phyloP scores from a whole-genome alignment of 2,113 vertebrate species.

The Rhabdornis inornatus region DNA sequence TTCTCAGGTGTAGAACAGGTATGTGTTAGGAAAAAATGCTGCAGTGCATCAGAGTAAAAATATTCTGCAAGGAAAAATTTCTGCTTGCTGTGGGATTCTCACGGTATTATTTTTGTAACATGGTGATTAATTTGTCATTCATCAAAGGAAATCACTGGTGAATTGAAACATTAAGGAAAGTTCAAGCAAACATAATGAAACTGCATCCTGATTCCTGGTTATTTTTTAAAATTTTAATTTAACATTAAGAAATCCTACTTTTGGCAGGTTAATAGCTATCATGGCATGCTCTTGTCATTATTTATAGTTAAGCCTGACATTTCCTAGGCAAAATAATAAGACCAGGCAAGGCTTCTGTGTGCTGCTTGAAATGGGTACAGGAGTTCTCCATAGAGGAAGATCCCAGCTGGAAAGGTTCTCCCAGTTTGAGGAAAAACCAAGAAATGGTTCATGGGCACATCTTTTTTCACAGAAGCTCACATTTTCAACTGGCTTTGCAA shows the following conservation, averaged over 20 bases:
- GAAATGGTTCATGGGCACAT: background rate
- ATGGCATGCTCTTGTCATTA: background rate
- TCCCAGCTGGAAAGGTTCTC: background rate
- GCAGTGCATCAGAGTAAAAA: slow-evolving; percentile 3
- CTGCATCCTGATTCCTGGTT: background rate
- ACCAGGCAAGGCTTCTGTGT: background rate
- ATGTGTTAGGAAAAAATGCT: background rate
- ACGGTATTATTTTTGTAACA: background rate
- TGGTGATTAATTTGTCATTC: background rate
- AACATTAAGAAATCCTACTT: background rate
- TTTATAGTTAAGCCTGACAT: background rate
- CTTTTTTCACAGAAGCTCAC: background rate
- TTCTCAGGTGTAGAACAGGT: background rate
- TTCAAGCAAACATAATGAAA: background rate
- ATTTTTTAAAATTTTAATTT: background rate
- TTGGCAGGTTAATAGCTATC: background rate
- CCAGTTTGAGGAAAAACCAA: background rate
- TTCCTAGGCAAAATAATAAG: background rate
- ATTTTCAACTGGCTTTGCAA: background rate
- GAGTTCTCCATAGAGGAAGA: background rate
- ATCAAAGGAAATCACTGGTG: background rate
- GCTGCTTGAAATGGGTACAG: background rate
- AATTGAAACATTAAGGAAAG: background rate
- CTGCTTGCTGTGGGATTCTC: background rate
- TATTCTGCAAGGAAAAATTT: background rate